Conservation (phyloP, 2,797 vertebrate genomes). For the Danio jaintianensis region DNA sequence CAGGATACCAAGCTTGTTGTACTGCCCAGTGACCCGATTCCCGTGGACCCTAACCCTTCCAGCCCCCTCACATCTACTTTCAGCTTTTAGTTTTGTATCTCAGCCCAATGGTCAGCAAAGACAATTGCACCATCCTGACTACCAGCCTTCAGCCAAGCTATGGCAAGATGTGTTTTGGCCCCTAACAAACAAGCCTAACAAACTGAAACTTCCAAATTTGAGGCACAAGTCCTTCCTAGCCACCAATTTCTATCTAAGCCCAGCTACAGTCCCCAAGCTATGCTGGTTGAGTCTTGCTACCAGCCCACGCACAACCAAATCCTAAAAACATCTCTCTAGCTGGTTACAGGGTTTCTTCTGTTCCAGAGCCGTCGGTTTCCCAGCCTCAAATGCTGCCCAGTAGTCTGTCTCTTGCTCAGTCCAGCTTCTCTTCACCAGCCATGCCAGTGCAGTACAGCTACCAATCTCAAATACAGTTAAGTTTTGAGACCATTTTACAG, state of each 20-base stretch:
- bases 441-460: not conserved
- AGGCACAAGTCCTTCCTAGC: too few relatives aligned
- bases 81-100: too few relatives aligned
- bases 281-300: too few relatives aligned
- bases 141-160: not conserved
- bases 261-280: too few relatives aligned
- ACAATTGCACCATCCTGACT: not conserved
- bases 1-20: not conserved
- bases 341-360: not conserved
- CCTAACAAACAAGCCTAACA: too few relatives aligned
- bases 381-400: not conserved
- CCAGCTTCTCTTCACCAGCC: not conserved
- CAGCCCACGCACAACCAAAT: not conserved
- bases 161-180: too few relatives aligned
- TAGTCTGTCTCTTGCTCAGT: not conserved
- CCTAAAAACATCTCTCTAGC: rapidly evolving
- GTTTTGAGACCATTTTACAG: not conserved
- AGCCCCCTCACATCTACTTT: too few relatives aligned
- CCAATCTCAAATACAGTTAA: not conserved
- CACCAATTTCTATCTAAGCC: too few relatives aligned
- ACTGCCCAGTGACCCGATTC: not conserved
- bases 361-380: not conserved
- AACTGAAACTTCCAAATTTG: too few relatives aligned
- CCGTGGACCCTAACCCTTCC: too few relatives aligned
- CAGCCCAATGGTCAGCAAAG: too few relatives aligned